A percentile compares a stretch with the other conserved stretches of the same genome.
Evolutionary conservation across 2,797 vertebrate species (phyloP).

Genomic region (Petrocephalus sullivani): DNA sequence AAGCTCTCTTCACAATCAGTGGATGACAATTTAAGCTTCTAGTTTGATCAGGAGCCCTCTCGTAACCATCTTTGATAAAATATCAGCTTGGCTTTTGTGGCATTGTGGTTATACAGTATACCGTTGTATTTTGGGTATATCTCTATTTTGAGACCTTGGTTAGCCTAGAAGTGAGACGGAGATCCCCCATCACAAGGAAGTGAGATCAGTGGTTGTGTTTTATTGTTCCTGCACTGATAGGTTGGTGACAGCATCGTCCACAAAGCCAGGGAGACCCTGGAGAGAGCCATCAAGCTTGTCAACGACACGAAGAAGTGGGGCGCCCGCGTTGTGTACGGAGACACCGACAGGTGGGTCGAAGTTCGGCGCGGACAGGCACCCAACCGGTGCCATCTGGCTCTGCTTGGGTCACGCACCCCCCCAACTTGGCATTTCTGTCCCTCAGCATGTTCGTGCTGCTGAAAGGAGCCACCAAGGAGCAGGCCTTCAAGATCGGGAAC

Average conservation of each 20-base stretch:
- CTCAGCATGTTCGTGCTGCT: slow-evolving; percentile 91
- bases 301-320: slow-evolving; percentile 98
- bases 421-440: slow-evolving; percentile 12
- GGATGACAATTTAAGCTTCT: background rate
- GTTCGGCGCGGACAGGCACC: background rate
- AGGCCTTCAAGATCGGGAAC: slow-evolving; percentile 92
- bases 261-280: slow-evolving; percentile 95
- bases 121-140: no score
- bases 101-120: no score
- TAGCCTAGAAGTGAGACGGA: no score
- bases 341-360: slow-evolving; percentile 81
- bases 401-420: background rate
- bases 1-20: background rate
- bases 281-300: slow-evolving; percentile 90
- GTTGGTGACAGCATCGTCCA: slow-evolving; percentile 94
- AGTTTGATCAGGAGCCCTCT: background rate
- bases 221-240: slow-evolving; percentile 50
- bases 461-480: slow-evolving; percentile 95
- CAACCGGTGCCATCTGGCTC: background rate
- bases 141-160: no score
- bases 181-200: background rate
- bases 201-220: background rate
- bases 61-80: background rate
- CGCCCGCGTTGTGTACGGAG: slow-evolving; percentile 87
- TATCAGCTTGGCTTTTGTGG: background rate